A percentile compares a stretch with the other conserved stretches of the same genome.
These are phyloP conservation scores for Lerema accius DNA, from an alignment of 1,140 invertebrate genomes.

Conservation along the genomic window DNA sequence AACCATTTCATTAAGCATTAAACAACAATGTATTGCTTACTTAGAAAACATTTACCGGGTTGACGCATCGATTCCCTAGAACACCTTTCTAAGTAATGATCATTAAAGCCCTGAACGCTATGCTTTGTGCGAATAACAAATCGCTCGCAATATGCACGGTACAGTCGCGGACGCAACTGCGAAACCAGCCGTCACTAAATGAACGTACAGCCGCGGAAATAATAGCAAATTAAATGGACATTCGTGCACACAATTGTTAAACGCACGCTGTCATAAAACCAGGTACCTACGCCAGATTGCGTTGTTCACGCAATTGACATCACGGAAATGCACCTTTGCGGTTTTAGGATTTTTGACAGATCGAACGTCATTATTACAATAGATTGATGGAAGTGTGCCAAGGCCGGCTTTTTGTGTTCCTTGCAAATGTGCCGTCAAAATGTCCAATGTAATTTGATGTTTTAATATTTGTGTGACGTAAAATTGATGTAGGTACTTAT, in stretches of 20 bases:
- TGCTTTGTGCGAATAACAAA: conserved; percentile 23
- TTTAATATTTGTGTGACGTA: no score
- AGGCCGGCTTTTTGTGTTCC: not conserved
- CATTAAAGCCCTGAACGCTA: conserved; percentile 19
- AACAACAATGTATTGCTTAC: not conserved
- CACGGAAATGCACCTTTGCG: conserved; percentile 58
- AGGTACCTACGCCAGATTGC: conserved; percentile 37
- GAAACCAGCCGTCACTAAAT: conserved; percentile 26
- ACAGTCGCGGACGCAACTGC: conserved; percentile 24
- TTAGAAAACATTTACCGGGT: not conserved
- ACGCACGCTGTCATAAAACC: conserved; percentile 17
- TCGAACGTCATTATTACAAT: conserved; percentile 3
- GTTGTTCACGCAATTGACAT: conserved; percentile 40
- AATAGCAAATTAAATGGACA: conserved; percentile 28
- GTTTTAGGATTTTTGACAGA: conserved; percentile 13
- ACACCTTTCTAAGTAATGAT: conserved; percentile 32
- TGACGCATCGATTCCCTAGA: conserved; percentile 13
- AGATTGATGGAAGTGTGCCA: conserved; percentile 9
- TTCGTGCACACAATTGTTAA: conserved; percentile 20
- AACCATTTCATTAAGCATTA: not conserved
- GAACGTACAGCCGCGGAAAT: conserved; percentile 26
- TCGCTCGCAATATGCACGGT: conserved; percentile 5
- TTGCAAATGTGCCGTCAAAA: conserved; percentile 27
- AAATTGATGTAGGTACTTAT: no score
- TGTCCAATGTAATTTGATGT: conserved; percentile 7